Base-by-base conservation (phyloP, 2,888 invertebrate species). In the Cybosia mesomella region DNA sequence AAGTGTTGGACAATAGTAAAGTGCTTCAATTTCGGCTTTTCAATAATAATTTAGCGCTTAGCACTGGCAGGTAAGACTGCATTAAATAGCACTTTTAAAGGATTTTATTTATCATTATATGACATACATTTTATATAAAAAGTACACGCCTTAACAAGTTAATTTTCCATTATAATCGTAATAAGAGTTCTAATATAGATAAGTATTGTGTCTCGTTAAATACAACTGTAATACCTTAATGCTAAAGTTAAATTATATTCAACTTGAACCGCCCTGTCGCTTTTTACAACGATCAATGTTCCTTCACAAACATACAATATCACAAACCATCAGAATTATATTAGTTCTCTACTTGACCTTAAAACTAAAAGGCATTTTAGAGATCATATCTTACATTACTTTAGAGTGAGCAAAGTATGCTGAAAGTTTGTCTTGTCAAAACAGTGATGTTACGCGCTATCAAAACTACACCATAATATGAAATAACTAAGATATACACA, bases 281-380 rank as follows among this genome's bases (percentile, higher is more conserved):
- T 24, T 64, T 57, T 61, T 59, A 77, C 66, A 79, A 68, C 63
- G 28, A 60, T 71, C 64, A 67, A 70, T 70, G 69, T 72, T 73
- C 49, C 54, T 70, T 64, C 60, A 71, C 70, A 74, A 63, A 72
- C 74, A 75, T 79, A 34, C 86, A 80, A 83, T 91, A 92, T 91
- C 91, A 91, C 92, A 90, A 88, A 87, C 85, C 87, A 87, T 83
- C 79, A 85, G 82, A 81, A 83, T 83, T 84, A 88, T 74, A 79
- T 83, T 87, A 87, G 72, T 80, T 80, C 80, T 83, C 81, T 83
- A 82, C 74, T 84, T 71, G 80, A 79, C 74, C 87, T 87, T 89
- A 88, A 76, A 78, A 82, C 85, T 90, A 91, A 86, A 92, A 92
- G 91, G 91, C 92, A 89, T 89, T 86, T 85, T 79, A 86, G 93